Conservation (phyloP, 2,113 vertebrate species). For the Danio rerio region DNA sequence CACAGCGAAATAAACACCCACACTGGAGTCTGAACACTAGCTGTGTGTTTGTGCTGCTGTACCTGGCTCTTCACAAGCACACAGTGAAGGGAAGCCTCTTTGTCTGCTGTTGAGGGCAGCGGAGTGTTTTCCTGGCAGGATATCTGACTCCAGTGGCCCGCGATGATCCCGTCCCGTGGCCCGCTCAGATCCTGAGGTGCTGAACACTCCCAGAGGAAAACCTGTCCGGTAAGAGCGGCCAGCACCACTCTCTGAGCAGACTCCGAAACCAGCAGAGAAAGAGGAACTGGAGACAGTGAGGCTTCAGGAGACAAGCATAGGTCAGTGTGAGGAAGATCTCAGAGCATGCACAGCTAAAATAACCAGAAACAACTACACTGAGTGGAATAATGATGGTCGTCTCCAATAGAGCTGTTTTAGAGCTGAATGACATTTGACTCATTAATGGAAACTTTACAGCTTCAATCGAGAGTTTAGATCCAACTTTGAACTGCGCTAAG, state of each 20-base stretch:
- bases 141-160: conserved; percentile 85
- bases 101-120: conserved; percentile 84
- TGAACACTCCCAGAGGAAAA: conserved; percentile 88
- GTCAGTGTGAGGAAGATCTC: background rate
- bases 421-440: too few relatives aligned
- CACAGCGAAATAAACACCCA: background rate
- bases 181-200: conserved; percentile 66
- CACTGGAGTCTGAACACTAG: background rate
- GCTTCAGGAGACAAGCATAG: background rate
- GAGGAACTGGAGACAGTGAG: conserved; percentile 69
- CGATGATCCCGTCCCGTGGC: conserved; percentile 66
- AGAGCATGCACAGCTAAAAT: background rate
- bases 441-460: too few relatives aligned
- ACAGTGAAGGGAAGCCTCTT: conserved; percentile 82
- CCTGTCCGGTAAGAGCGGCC: conserved; percentile 72
- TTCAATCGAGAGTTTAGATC: too few relatives aligned
- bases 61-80: conserved; percentile 88
- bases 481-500: too few relatives aligned
- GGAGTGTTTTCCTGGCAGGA: conserved; percentile 69
- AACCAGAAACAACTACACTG: background rate
- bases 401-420: too few relatives aligned
- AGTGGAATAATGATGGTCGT: too few relatives aligned
- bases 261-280: conserved; percentile 85
- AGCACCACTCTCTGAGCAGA: conserved; percentile 83
- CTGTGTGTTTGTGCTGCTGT: conserved; percentile 36